Evolutionary conservation across 2,797 vertebrate species (phyloP).

Genomic region (Garrulus glandarius): DNA sequence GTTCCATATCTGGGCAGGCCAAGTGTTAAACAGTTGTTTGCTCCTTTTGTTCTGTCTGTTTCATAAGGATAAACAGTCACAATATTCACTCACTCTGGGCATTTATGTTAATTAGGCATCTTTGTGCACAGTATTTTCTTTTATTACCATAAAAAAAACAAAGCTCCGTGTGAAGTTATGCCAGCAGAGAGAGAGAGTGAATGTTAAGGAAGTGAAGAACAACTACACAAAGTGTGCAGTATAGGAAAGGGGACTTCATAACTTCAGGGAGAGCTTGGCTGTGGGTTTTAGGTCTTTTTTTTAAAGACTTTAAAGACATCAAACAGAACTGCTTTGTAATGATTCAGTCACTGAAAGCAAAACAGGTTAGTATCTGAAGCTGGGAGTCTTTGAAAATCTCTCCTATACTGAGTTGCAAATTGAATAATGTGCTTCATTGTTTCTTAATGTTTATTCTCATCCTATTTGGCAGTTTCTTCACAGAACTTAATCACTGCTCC

Average conservation of each 20-base stretch:
- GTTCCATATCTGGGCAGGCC: not conserved
- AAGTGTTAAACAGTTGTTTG: not conserved
- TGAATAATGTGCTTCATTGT: conserved; percentile 42
- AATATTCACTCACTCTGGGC: not conserved
- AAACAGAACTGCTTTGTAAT: conserved; percentile 14
- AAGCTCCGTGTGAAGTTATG: not conserved
- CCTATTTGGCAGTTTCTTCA: conserved; percentile 40
- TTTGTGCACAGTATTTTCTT: not conserved
- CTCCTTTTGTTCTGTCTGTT: not conserved
- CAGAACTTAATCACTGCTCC: conserved; percentile 25
- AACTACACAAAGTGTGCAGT: not conserved
- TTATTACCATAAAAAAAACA: not conserved
- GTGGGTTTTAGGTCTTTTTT: not conserved
- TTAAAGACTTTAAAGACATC: not conserved
- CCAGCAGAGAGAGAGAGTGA: not conserved
- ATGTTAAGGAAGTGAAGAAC: not conserved
- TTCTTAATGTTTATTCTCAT: conserved; percentile 46
- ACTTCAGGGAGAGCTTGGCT: not conserved
- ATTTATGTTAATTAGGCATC: conserved; percentile 30
- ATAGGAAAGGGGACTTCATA: not conserved
- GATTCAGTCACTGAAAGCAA: conserved; percentile 16
- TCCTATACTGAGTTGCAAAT: not conserved
- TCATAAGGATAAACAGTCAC: conserved; percentile 7
- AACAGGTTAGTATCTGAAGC: conserved; percentile 40
- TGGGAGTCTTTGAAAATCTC: conserved; percentile 23